These are phyloP conservation scores for Elmis aenea DNA, from an alignment of 2,888 invertebrate species.

Conservation along the genomic window DNA sequence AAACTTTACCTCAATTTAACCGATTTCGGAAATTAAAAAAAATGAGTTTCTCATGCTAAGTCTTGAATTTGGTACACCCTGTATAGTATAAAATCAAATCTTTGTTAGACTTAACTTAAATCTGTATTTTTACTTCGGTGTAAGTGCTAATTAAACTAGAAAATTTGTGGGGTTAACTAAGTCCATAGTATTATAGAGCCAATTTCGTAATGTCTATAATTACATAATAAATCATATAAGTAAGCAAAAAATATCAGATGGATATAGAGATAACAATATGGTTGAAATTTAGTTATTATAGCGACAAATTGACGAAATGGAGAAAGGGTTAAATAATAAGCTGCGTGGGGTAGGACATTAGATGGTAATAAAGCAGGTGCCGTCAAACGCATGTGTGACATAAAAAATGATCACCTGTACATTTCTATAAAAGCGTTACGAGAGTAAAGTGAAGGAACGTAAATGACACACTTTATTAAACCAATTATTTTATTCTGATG, in stretches of 20 bases:
- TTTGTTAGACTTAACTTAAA: too few species aligned
- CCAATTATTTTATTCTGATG: slow-evolving; percentile 27
- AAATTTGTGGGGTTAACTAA: too few species aligned
- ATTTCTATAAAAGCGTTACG: slow-evolving; percentile 19
- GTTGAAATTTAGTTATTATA: slow-evolving; percentile 31
- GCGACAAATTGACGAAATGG: slow-evolving; percentile 32
- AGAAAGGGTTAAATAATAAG: slow-evolving; percentile 8
- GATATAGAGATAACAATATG: slow-evolving; percentile 6
- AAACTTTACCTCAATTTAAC: too few species aligned
- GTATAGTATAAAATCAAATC: too few species aligned
- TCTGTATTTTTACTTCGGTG: too few species aligned
- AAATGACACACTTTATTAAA: slow-evolving; percentile 31
- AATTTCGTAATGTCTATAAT: too few species aligned
- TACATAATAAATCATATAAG: slow-evolving; percentile 10
- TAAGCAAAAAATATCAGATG: slow-evolving; percentile 5
- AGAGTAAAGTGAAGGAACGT: slow-evolving; percentile 21
- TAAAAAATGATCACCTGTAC: slow-evolving; percentile 30
- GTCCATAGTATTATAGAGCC: too few species aligned
- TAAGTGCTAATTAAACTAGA: too few species aligned
- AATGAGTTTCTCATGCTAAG: too few species aligned
- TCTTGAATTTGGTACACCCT: too few species aligned
- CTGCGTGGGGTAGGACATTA: slow-evolving; percentile 29
- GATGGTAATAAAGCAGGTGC: slow-evolving; percentile 27
- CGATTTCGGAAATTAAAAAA: too few species aligned
- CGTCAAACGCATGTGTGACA: slow-evolving; percentile 17